These are phyloP conservation scores for Saccopteryx bilineata DNA, from an alignment of 2,113 vertebrate genomes.

Conservation along the genomic window DNA sequence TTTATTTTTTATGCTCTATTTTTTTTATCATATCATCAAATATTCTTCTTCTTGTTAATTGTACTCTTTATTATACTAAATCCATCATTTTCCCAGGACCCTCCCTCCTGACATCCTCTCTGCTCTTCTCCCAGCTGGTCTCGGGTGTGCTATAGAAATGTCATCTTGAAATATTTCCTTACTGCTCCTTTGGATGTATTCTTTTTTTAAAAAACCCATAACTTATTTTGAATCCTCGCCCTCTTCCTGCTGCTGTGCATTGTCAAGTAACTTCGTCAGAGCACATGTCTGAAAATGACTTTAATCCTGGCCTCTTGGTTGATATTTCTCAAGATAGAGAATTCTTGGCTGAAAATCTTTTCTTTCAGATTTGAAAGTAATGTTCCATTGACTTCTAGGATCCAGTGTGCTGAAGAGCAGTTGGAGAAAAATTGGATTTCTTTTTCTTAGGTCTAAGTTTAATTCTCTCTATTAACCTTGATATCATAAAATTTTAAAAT, in stretches of 20 bases:
- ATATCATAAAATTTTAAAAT: neutral
- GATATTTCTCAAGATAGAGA: slow-evolving; percentile 19
- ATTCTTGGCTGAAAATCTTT: neutral
- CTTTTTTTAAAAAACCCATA: neutral
- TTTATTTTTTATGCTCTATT: neutral
- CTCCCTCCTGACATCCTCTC: neutral
- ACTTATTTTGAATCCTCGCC: neutral
- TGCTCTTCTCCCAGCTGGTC: neutral
- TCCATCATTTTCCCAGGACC: neutral
- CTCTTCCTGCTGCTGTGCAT: neutral
- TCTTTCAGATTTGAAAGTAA: slow-evolving; percentile 18
- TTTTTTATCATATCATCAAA: neutral
- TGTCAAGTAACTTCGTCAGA: neutral
- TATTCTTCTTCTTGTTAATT: neutral
- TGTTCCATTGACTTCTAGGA: slow-evolving; percentile 18
- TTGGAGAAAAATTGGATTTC: neutral
- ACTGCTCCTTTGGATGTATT: neutral
- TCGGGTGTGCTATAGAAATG: neutral
- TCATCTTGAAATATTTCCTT: neutral
- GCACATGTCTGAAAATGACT: neutral
- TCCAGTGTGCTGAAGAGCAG: neutral
- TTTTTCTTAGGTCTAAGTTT: neutral
- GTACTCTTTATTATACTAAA: neutral
- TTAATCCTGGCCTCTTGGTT: neutral
- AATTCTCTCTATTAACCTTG: neutral